These are phyloP conservation scores for Alloscopus bannaensis DNA, from an alignment of 2,888 invertebrate species.

Conservation along the genomic window DNA sequence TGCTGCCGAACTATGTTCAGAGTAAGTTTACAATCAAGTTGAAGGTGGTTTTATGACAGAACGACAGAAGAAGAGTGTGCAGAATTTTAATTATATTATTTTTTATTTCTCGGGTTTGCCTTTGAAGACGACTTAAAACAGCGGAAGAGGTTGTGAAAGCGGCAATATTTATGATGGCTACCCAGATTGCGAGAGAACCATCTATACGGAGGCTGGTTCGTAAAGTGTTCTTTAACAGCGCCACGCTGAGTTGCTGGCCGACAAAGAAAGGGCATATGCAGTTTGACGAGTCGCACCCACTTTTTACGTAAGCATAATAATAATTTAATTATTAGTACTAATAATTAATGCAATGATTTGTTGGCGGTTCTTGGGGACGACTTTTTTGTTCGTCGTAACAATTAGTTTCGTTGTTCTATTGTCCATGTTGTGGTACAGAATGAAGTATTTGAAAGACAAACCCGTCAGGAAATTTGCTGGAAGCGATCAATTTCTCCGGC, in stretches of 20 bases:
- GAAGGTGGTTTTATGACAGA: too few relatives aligned
- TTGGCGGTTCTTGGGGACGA: too few relatives aligned
- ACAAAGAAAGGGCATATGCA: constrained; percentile 94
- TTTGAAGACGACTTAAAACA: constrained; percentile 79
- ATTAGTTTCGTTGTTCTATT: constrained; percentile 1
- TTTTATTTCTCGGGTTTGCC: background rate
- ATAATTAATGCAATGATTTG: background rate
- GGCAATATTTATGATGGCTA: constrained; percentile 94
- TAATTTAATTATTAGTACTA: background rate
- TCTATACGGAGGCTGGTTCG: constrained; percentile 88
- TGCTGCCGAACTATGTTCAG: constrained; percentile 83
- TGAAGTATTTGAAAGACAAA: constrained; percentile 95
- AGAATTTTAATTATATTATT: constrained; percentile 11
- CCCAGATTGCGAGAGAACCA: constrained; percentile 94
- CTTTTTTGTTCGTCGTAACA: too few relatives aligned
- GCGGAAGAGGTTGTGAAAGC: constrained; percentile 91
- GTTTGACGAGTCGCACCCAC: constrained; percentile 95
- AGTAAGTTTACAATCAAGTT: constrained; percentile 73
- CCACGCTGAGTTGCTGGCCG: constrained; percentile 87
- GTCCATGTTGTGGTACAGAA: constrained; percentile 75
- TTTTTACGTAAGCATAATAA: constrained; percentile 79
- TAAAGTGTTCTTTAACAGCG: constrained; percentile 91
- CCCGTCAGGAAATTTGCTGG: constrained; percentile 88
- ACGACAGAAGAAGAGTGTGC: background rate
- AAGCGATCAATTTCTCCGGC: constrained; percentile 92